A percentile compares a stretch with the other conserved stretches of the same genome.
phyloP scores from a whole-genome alignment of 2,888 invertebrate genomes.

The Digitonthophagus gazella region DNA sequence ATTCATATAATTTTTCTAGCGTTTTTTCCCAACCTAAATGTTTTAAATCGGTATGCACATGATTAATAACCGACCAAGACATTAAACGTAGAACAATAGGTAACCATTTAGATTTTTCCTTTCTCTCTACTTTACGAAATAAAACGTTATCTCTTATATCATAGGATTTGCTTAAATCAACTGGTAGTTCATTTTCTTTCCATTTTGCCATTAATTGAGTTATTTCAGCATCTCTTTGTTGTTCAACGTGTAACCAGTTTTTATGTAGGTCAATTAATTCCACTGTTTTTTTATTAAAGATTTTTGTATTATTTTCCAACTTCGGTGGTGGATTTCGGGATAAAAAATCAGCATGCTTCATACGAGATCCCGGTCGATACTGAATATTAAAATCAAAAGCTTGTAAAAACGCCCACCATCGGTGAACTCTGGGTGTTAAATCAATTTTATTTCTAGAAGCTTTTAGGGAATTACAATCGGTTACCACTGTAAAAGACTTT shows the following conservation, averaged over 20 bases:
- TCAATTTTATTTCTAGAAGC: neutral
- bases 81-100: neutral
- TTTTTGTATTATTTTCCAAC: neutral
- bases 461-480: slow-evolving; percentile 40
- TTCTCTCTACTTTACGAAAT: neutral
- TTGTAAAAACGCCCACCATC: slow-evolving; percentile 7
- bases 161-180: neutral
- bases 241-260: neutral
- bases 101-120: neutral
- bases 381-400: neutral
- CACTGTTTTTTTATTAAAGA: neutral
- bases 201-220: neutral
- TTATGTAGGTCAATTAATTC: neutral
- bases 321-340: neutral
- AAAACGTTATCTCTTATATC: neutral
- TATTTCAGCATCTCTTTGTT: slow-evolving; percentile 5
- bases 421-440: neutral
- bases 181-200: neutral
- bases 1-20: neutral
- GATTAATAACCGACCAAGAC: neutral
- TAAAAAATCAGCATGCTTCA: slow-evolving; percentile 1
- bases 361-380: neutral
- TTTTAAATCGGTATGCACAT: neutral
- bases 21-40: neutral
- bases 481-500: slow-evolving; percentile 35